Base-by-base conservation (phyloP, 2,888 invertebrate species). In the Eilema sororculum region DNA sequence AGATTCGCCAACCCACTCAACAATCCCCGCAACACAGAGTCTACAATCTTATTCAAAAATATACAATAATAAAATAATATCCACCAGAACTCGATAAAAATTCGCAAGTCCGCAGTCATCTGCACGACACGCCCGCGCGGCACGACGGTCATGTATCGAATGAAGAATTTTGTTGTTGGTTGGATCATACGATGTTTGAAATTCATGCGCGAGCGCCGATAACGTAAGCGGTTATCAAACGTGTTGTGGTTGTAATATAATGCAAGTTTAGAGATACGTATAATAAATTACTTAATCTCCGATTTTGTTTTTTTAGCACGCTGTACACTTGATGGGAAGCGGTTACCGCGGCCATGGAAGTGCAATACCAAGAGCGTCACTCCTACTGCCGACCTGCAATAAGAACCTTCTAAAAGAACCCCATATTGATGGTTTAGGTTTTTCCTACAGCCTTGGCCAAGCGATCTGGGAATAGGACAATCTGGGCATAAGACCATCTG, bases 1-100 rank as follows among this genome's bases (percentile, higher is more conserved):
- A 91, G 28, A 56, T 82, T 83, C 0, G 85, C 82, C 1, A 93
- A 10, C 12, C 82, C 78, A 13, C 76, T 70, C 20, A 93, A 57
- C 0, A 90, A 58, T 20, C 77, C 80, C 0, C 83, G 74, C 2
- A 94, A 46, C n/a, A 90, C 78, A 2, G 85, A 84, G 78, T 93
- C 92, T 0, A 93, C 79, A 0, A 94, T 90, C 84, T 87, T 91
- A 73, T 89, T 90, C 22, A 93, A 73, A 78, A 94, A 92, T 67
- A 93, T 87, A 75, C 91, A 92, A 59, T 94, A 94, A 71, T 92
- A 94, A 66, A 93, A 87, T 22, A 94, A 70, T 2, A 93, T 86
- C 66, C 87, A 91, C 78, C 89, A 91, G 52, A 89, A 85, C 71
- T 93, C 91, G 68, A 94, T 91, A n/a, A 93, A 58, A 8, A 89